phyloP scores from a whole-genome alignment of 1,140 invertebrate species.

The Bombus consobrinus region DNA sequence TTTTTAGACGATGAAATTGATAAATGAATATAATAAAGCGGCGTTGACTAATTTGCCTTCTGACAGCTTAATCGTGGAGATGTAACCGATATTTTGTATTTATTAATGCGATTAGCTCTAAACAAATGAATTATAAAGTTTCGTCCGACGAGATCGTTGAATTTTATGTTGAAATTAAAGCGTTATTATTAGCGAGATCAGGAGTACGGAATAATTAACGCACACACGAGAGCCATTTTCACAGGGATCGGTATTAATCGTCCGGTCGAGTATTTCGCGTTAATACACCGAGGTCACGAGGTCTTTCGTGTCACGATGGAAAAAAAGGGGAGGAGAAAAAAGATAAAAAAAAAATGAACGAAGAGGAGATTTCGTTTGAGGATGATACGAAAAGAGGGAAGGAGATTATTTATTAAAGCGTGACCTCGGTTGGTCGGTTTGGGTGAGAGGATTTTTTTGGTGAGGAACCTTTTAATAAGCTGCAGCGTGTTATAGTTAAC shows the following conservation, averaged over 20 bases:
- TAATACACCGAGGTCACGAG: constrained; percentile 16
- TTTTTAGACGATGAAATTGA: background rate
- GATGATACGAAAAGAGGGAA: background rate
- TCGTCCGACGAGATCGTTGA: background rate
- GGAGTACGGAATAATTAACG: background rate
- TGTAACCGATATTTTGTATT: background rate
- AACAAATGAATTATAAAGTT: background rate
- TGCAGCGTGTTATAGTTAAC: background rate
- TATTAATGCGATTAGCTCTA: background rate
- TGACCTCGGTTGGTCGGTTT: too few species aligned
- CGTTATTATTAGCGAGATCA: background rate
- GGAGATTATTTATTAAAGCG: constrained; percentile 25
- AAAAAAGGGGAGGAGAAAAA: background rate
- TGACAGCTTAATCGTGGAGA: too few species aligned
- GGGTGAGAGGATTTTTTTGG: background rate
- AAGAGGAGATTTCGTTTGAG: background rate
- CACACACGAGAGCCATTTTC: background rate
- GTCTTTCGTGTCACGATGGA: background rate
- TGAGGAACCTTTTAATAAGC: constrained; percentile 1
- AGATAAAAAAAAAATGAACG: too few species aligned
- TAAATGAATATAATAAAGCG: too few species aligned
- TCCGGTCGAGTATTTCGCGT: background rate
- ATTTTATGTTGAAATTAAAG: background rate
- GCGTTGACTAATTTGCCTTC: too few species aligned
- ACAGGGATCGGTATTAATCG: background rate